Percentiles rank a stretch among this genome's conserved stretches.
phyloP scores from a whole-genome alignment of 37 sponge, comb jelly and placozoan genomes.

The Ephydatia muelleri region DNA sequence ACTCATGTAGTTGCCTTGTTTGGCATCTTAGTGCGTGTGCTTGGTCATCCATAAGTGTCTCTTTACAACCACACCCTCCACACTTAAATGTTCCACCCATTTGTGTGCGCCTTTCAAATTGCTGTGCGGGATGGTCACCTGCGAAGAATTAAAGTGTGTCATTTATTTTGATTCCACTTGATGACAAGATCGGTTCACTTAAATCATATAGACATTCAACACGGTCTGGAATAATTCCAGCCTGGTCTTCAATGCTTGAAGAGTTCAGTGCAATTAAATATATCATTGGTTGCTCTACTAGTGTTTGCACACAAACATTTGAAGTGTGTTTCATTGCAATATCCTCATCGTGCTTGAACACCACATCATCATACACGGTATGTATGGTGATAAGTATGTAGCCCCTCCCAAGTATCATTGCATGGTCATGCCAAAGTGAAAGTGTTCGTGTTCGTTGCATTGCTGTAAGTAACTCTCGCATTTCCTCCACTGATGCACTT shows the following conservation, averaged over 20 bases:
- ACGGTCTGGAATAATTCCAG: slow-evolving; percentile 17
- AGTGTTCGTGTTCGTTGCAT: slow-evolving; percentile 21
- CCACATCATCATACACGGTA: slow-evolving; percentile 32
- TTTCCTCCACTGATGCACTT: slow-evolving; percentile 7
- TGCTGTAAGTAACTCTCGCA: slow-evolving; percentile 4
- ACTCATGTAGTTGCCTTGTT: background rate
- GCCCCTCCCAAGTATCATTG: slow-evolving; percentile 14
- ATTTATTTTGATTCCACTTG: slow-evolving; percentile 1
- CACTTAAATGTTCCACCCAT: slow-evolving; percentile 37
- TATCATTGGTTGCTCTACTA: slow-evolving; percentile 41
- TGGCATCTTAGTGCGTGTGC: slow-evolving; percentile 14
- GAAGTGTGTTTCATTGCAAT: background rate
- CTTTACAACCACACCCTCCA: slow-evolving; percentile 26
- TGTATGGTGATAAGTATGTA: slow-evolving; percentile 41
- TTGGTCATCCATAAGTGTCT: slow-evolving; percentile 11
- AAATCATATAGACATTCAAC: slow-evolving; percentile 13
- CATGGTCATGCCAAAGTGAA: slow-evolving; percentile 47
- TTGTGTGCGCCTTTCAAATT: slow-evolving; percentile 46
- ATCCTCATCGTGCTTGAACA: slow-evolving; percentile 32
- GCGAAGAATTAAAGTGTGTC: slow-evolving; percentile 11
- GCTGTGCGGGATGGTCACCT: slow-evolving; percentile 23
- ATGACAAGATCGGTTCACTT: background rate
- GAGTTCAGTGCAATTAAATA: slow-evolving; percentile 28
- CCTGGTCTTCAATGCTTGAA: slow-evolving; percentile 25
- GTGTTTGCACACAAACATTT: slow-evolving; percentile 5